These are phyloP conservation scores for Petrolisthes manimaculis DNA, from an alignment of 2,888 invertebrate genomes.

Conservation along the genomic window DNA sequence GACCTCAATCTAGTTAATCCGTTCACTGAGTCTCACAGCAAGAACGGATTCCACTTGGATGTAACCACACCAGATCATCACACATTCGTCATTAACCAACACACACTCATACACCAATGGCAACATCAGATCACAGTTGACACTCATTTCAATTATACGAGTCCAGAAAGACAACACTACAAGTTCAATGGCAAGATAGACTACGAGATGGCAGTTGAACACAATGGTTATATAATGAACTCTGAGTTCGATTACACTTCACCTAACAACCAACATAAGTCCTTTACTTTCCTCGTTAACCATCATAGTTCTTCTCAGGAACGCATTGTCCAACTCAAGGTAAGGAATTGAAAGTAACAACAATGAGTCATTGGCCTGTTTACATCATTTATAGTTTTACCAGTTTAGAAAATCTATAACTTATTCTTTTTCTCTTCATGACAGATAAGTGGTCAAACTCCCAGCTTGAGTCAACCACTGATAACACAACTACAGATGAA, in stretches of 20 bases:
- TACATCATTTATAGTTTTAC: too few species aligned
- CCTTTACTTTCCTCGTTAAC: neutral
- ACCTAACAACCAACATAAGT: neutral
- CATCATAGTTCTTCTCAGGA: neutral
- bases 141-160: neutral
- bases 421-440: too few species aligned
- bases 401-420: too few species aligned
- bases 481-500: neutral
- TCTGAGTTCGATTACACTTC: neutral
- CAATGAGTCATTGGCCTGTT: neutral
- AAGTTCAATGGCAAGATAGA: neutral
- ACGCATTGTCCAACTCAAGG: neutral
- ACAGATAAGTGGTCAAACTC: neutral
- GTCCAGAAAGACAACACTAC: neutral
- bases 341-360: neutral
- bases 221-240: neutral
- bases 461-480: constrained; percentile 10
- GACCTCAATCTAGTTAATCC: neutral
- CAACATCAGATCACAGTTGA: neutral
- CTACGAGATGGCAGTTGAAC: neutral
- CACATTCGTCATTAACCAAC: neutral
- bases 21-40: neutral
- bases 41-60: neutral
- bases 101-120: neutral
- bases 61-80: neutral